Percentiles rank a stretch among this genome's conserved stretches.
phyloP scores from a whole-genome alignment of 2,888 invertebrate species.

The Endotricha flammealis region DNA sequence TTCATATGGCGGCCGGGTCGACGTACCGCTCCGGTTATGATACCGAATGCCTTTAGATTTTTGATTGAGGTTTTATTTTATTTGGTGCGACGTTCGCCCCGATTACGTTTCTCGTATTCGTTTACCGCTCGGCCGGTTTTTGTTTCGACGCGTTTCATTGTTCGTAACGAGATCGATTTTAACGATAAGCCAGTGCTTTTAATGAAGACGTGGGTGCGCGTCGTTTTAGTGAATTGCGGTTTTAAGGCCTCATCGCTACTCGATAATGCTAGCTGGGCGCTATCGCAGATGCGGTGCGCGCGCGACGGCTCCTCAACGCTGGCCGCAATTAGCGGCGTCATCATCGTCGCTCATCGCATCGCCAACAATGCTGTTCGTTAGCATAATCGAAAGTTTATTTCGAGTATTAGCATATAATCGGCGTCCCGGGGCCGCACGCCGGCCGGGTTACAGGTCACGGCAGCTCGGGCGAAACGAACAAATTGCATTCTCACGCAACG shows the following conservation, averaged over 20 bases:
- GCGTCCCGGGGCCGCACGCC: constrained; percentile 16
- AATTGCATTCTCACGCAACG: constrained; percentile 58
- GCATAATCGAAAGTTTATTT: constrained; percentile 42
- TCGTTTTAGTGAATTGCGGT: constrained; percentile 34
- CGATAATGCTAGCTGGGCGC: constrained; percentile 2
- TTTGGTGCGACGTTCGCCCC: constrained; percentile 64
- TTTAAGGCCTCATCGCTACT: constrained; percentile 20
- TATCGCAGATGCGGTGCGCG: constrained; percentile 5
- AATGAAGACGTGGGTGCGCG: constrained; percentile 74
- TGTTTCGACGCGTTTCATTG: constrained; percentile 73
- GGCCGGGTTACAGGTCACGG: constrained; percentile 43
- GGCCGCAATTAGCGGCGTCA: constrained; percentile 7
- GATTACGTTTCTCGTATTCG: constrained; percentile 74
- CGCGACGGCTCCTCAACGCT: background rate
- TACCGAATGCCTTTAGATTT: constrained; percentile 70
- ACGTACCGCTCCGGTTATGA: constrained; percentile 71
- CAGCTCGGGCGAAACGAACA: constrained; percentile 37
- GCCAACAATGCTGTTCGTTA: constrained; percentile 23
- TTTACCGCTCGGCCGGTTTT: constrained; percentile 66
- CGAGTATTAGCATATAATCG: constrained; percentile 62
- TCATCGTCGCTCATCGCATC: constrained; percentile 24
- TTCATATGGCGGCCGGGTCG: constrained; percentile 65
- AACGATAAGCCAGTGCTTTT: constrained; percentile 61
- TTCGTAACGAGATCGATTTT: constrained; percentile 74
- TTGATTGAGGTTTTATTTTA: constrained; percentile 76